A percentile compares a stretch with the other conserved stretches of the same genome.
Evolutionary conservation across 1,140 invertebrate species (phyloP).

Genomic region (Drosophila subobscura): DNA sequence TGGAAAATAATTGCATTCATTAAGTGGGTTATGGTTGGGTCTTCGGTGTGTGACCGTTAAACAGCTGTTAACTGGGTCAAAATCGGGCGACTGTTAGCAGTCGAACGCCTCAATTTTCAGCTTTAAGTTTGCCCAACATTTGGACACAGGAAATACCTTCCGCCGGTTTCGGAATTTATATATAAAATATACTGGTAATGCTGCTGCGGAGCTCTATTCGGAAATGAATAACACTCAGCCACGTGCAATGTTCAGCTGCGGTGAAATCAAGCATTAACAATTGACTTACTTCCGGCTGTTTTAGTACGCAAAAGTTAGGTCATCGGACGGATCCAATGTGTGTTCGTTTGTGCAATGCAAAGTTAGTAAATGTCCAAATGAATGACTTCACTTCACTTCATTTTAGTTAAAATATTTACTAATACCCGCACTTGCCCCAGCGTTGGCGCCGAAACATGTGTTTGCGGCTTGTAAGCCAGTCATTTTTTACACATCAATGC

Average conservation of each 20-base stretch:
- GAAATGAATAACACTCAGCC: conserved; percentile 38
- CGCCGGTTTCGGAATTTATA: not conserved
- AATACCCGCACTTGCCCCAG: conserved; percentile 46
- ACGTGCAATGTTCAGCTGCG: too few species aligned
- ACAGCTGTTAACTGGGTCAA: conserved; percentile 44
- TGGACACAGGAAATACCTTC: not conserved
- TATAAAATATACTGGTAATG: not conserved
- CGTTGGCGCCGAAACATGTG: conserved; percentile 59
- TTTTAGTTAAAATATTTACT: conserved; percentile 79
- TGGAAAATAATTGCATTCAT: conserved; percentile 74
- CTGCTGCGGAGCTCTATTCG: conserved; percentile 8
- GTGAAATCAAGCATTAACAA: conserved; percentile 78
- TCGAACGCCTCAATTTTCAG: conserved; percentile 16
- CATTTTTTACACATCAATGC: conserved; percentile 75
- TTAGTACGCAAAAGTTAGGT: conserved; percentile 79
- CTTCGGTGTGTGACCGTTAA: conserved; percentile 1
- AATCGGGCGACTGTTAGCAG: conserved; percentile 34
- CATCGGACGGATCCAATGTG: conserved; percentile 57
- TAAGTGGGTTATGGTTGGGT: conserved; percentile 32
- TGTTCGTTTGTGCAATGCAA: conserved; percentile 77
- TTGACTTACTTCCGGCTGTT: conserved; percentile 78
- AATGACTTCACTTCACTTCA: conserved; percentile 76
- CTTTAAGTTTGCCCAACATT: conserved; percentile 1
- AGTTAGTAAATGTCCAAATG: conserved; percentile 79
- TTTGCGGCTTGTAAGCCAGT: conserved; percentile 63